phyloP scores from a whole-genome alignment of 2,113 vertebrate genomes.

The Vidua chalybeata region DNA sequence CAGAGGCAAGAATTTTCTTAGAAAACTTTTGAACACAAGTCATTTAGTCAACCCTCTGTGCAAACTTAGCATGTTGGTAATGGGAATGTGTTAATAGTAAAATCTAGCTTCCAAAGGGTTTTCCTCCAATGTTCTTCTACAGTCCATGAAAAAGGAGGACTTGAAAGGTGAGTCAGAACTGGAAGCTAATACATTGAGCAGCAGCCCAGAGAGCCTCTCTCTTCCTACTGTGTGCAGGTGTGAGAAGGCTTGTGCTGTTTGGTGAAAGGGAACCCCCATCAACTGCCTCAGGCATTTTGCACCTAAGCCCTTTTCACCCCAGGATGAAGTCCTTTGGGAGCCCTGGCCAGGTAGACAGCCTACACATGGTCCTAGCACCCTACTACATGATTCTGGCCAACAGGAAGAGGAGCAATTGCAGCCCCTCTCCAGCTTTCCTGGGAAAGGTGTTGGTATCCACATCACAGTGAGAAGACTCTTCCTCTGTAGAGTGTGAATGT shows the following conservation, averaged over 20 bases:
- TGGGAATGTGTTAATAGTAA: not conserved
- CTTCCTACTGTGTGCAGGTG: fast-evolving
- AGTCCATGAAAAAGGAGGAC: not conserved
- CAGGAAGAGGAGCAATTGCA: not conserved
- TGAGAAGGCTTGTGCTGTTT: not conserved
- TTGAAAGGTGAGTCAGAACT: not conserved
- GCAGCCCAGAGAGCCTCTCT: fast-evolving
- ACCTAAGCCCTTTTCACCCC: not conserved
- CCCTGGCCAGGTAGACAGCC: not conserved
- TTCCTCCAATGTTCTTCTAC: not conserved
- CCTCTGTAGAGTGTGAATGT: not conserved
- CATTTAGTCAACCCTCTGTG: not conserved
- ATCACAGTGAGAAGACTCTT: not conserved
- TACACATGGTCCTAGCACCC: not conserved
- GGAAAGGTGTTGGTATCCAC: not conserved
- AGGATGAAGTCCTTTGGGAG: not conserved
- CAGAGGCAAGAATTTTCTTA: slow-evolving; percentile 9
- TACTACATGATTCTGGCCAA: not conserved
- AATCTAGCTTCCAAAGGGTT: not conserved
- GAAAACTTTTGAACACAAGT: not conserved
- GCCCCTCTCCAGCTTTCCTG: not conserved
- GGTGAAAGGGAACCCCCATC: not conserved
- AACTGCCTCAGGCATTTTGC: not conserved
- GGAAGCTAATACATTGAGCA: not conserved
- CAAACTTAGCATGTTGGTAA: not conserved